Base-by-base conservation (phyloP, 2,888 invertebrate species). In the Limnephilus lunatus region DNA sequence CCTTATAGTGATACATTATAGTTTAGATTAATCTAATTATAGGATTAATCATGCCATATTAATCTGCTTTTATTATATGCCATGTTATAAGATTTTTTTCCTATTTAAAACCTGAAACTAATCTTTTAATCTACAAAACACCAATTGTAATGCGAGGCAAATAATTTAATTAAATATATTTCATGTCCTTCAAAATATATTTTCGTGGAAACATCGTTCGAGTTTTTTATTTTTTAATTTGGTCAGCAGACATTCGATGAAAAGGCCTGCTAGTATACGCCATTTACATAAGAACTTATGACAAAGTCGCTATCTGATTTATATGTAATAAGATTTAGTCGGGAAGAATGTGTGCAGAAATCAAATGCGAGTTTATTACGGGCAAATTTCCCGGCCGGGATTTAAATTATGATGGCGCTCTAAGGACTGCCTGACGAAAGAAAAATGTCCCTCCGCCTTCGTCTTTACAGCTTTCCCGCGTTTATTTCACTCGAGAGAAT, bases 271-370 rank as follows among this genome's bases (percentile, higher is more conserved):
- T 5, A 32, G 82, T 82, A 82, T 88, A 80, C 5, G 30, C 15
- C 31, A 88, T 68, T 68, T 89, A 81, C 48, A 89, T 81, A 30
- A 81, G 89, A 30, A 53, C 90, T 90, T 31, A 81, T 83, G 48
- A 82, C 83, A 48, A 82, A 83, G 83, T 81, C 82, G 83, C 30
- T 25, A 90, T 44, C 90, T 90, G 90, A 83, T 90, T 90, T 90
- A 90, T 90, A 48, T 53, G 83, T 90, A 90, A 90, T 90, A 90
- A 90, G 90, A 83, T 90, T 90, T 90, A 83, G 85, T 48, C 48
- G 31, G 19, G 48, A 90, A 90, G 90, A 90, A 90, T 90, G 90
- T 90, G 90, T 90, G 90, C 83, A 90, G 90, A 90, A 88, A 90
- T 90, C 90, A 90, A 83, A 90, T 44, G 48, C 31, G 83, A 83